Evolutionary conservation across 1,140 invertebrate species (phyloP).

Genomic region (Euschistus heros): DNA sequence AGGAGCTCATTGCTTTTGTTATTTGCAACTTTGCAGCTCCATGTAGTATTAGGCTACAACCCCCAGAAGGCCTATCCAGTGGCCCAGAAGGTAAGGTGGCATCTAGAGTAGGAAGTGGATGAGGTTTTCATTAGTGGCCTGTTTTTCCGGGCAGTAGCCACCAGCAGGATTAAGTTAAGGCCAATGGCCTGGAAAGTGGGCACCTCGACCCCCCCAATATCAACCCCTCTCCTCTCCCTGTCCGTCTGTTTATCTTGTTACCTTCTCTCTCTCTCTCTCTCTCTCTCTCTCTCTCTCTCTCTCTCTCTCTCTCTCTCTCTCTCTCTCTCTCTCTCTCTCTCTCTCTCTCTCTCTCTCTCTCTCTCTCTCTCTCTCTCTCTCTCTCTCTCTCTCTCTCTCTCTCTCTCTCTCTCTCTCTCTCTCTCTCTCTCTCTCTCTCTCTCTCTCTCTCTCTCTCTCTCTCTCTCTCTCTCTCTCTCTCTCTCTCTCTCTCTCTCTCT

Average conservation of each 20-base stretch:
- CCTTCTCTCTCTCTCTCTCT: neutral
- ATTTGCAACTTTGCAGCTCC: no score
- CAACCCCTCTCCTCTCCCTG: neutral
- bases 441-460: neutral
- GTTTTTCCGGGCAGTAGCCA: neutral
- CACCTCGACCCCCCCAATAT: neutral
- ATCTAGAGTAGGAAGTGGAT: neutral
- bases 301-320: neutral
- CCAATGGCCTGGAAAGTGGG: conserved; percentile 2
- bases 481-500: neutral
- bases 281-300: neutral
- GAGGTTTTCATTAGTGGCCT: conserved; percentile 1
- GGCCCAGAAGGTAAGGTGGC: neutral
- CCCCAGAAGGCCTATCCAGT: neutral
- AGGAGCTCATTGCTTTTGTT: no score
- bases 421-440: neutral
- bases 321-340: neutral
- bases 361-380: conserved; percentile 5
- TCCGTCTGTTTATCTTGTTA: neutral
- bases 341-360: neutral
- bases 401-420: neutral
- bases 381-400: neutral
- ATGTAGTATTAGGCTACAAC: no score
- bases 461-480: neutral
- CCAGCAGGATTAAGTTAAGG: neutral